phyloP scores from a whole-genome alignment of 2,797 vertebrate species.

The Calcarius lapponicus region DNA sequence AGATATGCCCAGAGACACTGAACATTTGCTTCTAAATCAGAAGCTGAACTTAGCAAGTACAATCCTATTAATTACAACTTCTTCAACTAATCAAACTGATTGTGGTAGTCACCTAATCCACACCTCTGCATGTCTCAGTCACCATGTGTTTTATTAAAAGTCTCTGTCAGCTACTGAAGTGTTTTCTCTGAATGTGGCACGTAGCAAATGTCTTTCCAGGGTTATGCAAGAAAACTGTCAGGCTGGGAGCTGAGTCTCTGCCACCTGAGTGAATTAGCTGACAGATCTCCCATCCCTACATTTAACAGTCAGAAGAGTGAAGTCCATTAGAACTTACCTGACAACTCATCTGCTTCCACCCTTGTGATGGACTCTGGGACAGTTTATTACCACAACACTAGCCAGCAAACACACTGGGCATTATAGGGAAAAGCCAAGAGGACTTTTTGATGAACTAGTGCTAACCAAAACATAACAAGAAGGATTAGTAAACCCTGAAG shows the following conservation, averaged over 20 bases:
- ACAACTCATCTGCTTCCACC: neutral
- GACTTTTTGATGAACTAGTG: neutral
- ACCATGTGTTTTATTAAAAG: neutral
- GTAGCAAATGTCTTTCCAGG: neutral
- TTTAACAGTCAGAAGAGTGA: neutral
- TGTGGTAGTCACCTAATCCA: neutral
- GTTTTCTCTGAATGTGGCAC: neutral
- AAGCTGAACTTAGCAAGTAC: neutral
- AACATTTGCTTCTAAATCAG: neutral
- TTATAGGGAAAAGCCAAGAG: neutral
- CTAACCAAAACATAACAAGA: neutral
- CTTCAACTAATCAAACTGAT: neutral
- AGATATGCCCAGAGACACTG: neutral
- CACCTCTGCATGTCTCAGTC: neutral
- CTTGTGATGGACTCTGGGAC: neutral
- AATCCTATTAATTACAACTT: neutral
- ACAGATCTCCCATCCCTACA: neutral
- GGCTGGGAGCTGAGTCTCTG: neutral
- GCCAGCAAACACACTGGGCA: neutral
- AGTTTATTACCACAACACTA: neutral
- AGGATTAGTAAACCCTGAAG: neutral
- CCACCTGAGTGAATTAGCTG: neutral
- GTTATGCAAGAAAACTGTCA: neutral
- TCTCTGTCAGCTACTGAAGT: neutral
- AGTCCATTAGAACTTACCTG: neutral